Evolutionary conservation across 2,888 invertebrate species (phyloP).

Genomic region (Odontocolon sp.): DNA sequence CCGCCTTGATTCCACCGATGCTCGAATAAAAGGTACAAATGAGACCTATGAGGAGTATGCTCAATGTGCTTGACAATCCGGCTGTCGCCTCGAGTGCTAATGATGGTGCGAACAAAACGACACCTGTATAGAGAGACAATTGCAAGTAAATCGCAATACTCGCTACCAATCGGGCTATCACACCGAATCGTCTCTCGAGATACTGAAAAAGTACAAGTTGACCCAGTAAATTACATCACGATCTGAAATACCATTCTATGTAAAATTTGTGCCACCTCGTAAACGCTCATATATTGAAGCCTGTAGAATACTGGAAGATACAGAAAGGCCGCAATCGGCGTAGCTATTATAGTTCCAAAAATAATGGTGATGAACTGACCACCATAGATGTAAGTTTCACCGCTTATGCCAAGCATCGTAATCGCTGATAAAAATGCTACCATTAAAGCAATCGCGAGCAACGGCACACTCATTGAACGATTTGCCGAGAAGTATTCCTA

Average conservation of each 20-base stretch:
- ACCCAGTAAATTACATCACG: too few relatives aligned
- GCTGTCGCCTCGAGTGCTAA: constrained; percentile 84
- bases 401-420: constrained; percentile 92
- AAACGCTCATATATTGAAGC: constrained; percentile 91
- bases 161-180: constrained; percentile 81
- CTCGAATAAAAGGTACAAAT: constrained; percentile 94
- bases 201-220: constrained; percentile 83
- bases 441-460: constrained; percentile 94
- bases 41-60: constrained; percentile 82
- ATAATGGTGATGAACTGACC: constrained; percentile 91
- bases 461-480: constrained; percentile 89
- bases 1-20: constrained; percentile 95
- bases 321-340: constrained; percentile 88
- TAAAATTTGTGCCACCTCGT: too few relatives aligned
- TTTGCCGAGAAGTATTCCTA: constrained; percentile 93
- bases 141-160: constrained; percentile 84
- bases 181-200: constrained; percentile 84
- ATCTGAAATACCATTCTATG: too few relatives aligned
- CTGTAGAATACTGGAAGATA: constrained; percentile 94
- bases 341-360: constrained; percentile 88
- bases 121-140: constrained; percentile 83
- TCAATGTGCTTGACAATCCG: constrained; percentile 79
- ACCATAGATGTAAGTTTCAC: constrained; percentile 93
- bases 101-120: constrained; percentile 85
- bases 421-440: constrained; percentile 96